Percentiles rank a stretch among this genome's conserved stretches.
phyloP scores from a whole-genome alignment of 2,797 vertebrate genomes.

The Carduelis carduelis region DNA sequence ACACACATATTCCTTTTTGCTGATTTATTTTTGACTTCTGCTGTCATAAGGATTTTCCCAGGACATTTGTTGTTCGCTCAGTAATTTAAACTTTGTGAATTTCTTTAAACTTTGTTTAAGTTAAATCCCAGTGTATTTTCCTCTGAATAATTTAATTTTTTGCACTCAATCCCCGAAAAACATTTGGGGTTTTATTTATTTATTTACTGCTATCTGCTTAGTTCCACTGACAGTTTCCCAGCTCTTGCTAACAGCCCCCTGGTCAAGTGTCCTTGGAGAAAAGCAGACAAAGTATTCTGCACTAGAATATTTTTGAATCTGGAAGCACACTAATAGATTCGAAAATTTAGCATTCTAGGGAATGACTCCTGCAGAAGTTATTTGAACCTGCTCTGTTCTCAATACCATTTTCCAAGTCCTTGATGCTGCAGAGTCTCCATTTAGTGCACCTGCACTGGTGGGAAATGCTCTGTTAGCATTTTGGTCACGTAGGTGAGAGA shows the following conservation, averaged over 20 bases:
- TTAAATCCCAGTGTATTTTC: constrained; percentile 19
- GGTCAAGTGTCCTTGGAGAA: constrained; percentile 35
- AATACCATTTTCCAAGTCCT: neutral
- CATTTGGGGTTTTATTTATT: neutral
- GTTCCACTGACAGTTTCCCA: constrained; percentile 30
- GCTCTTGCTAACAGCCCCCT: constrained; percentile 19
- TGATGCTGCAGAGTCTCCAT: neutral
- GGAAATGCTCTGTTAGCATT: neutral
- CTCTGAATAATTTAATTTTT: constrained; percentile 11
- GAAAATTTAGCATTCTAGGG: neutral
- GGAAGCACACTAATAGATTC: neutral
- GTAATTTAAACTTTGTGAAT: constrained; percentile 48
- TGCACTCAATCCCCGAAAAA: neutral
- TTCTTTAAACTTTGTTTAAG: constrained; percentile 57
- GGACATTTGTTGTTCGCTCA: constrained; percentile 28
- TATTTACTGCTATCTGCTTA: neutral
- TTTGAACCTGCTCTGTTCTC: constrained; percentile 7
- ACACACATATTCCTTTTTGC: neutral
- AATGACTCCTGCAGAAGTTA: neutral
- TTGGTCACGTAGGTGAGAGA: neutral
- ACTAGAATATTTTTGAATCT: constrained; percentile 27
- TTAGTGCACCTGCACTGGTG: neutral
- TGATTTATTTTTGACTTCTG: constrained; percentile 37
- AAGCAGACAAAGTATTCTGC: constrained; percentile 15
- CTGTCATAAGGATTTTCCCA: constrained; percentile 26